Base-by-base conservation (phyloP, 2,888 invertebrate species). In the Epicampocera succincta region DNA sequence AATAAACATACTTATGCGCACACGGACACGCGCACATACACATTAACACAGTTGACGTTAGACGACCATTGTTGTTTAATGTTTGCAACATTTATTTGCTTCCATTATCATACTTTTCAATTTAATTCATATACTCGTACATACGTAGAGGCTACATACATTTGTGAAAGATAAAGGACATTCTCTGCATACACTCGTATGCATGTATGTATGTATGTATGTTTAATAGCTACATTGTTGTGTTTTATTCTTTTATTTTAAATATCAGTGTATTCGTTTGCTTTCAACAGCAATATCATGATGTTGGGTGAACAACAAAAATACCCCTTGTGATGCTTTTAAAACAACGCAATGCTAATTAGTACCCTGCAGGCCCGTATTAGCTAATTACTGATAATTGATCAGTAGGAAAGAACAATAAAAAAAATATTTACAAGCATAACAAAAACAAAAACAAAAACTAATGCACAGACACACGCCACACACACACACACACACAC, bases 371-470 rank as follows among this genome's bases (percentile, higher is more conserved):
- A 80, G 83, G 78, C 82, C 66, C 80, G 58, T 77, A 80, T 81
- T 82, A 80, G 84, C 84, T 85, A 85, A 85, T 85, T 85, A 84
- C 63, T 66, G 84, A 84, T 85, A 85, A 82, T 82, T 83, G 81
- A 78, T 83, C 83, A 73, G 77, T 78, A 77, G 61, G 72, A 79
- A 74, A 71, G 8, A 33, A 33, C 8, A n/a, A n/a, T n/a, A n/a
- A n/a, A n/a, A n/a, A 33, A 33, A 33, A 75, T 56, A 74, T 50
- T 65, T 71, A 65, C 48, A 68, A 33, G 40, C 54, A 72, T 25
- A 68, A 78, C 58, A 75, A 71, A 33, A 68, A 74, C 60, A 73
- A 72, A 42, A 58, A 17, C 54, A 60, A n/a, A n/a, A n/a, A n/a
- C 68, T 58, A 15, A 11, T 13, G 17, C 11, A 33, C 11, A 46